These are phyloP conservation scores for Apotomis capreana DNA, from an alignment of 2,888 invertebrate species.

Conservation along the genomic window DNA sequence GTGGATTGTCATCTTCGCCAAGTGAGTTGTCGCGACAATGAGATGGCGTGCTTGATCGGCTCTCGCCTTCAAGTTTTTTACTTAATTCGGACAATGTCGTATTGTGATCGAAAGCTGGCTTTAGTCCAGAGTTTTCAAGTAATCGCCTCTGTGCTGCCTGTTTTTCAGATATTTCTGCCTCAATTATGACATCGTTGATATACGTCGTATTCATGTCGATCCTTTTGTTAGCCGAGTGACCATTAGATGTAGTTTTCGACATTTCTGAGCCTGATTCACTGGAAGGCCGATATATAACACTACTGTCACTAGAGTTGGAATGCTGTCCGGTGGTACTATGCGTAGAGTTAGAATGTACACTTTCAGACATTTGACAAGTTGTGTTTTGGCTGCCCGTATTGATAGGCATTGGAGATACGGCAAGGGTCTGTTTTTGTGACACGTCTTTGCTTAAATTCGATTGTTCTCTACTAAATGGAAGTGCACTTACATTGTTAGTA, in stretches of 20 bases:
- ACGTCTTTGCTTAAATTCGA: slow-evolving; percentile 80
- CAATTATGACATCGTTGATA: slow-evolving; percentile 80
- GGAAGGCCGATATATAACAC: slow-evolving; percentile 88
- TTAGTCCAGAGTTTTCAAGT: slow-evolving; percentile 59
- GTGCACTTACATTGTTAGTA: slow-evolving; percentile 76
- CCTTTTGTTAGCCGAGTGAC: slow-evolving; percentile 78
- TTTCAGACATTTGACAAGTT: slow-evolving; percentile 86
- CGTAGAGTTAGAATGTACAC: slow-evolving; percentile 83
- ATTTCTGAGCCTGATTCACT: slow-evolving; percentile 88
- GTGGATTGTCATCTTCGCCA: slow-evolving; percentile 87
- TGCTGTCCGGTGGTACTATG: slow-evolving; percentile 87
- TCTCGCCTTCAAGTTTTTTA: slow-evolving; percentile 64
- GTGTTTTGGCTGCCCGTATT: slow-evolving; percentile 61
- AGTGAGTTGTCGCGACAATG: slow-evolving; percentile 82
- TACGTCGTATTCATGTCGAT: slow-evolving; percentile 80
- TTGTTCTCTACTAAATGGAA: slow-evolving; percentile 78
- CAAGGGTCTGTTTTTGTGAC: slow-evolving; percentile 79
- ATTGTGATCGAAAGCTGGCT: slow-evolving; percentile 67
- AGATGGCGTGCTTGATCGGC: slow-evolving; percentile 77
- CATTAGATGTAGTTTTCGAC: slow-evolving; percentile 70
- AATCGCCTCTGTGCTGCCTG: slow-evolving; percentile 72
- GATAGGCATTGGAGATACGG: slow-evolving; percentile 90
- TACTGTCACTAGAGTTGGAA: slow-evolving; percentile 89
- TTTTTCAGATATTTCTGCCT: slow-evolving; percentile 79
- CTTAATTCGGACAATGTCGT: slow-evolving; percentile 67